phyloP scores from a whole-genome alignment of 2,888 invertebrate genomes.

The Campoplex capitator region DNA sequence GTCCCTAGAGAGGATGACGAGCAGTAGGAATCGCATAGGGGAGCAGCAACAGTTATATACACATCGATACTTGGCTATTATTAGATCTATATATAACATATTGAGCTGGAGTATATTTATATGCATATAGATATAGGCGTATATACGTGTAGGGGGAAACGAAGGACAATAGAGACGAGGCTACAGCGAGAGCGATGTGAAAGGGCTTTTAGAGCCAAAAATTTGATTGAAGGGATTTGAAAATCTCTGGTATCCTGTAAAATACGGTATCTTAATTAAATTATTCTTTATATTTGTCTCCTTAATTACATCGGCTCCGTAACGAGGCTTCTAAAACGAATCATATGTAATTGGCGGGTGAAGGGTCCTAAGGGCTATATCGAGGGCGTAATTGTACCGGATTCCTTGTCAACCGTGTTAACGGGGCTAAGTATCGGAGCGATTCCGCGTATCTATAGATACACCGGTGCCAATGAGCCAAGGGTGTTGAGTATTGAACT shows the following conservation, averaged over 20 bases:
- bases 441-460: background rate
- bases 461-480: background rate
- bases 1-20: conserved; percentile 30
- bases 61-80: conserved; percentile 46
- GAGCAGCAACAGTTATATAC: conserved; percentile 21
- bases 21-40: conserved; percentile 31
- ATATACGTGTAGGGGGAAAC: background rate
- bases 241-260: background rate
- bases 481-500: background rate
- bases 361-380: conserved; percentile 71
- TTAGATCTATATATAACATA: conserved; percentile 42
- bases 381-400: conserved; percentile 77
- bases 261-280: background rate
- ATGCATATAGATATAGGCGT: conserved; percentile 12
- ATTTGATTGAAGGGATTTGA: background rate
- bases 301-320: background rate
- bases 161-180: background rate
- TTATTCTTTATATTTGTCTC: background rate
- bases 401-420: conserved; percentile 78
- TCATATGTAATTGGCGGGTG: conserved; percentile 76
- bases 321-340: conserved; percentile 64
- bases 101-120: conserved; percentile 10
- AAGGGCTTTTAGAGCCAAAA: conserved; percentile 1
- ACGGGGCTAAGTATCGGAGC: conserved; percentile 75
- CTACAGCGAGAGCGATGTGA: background rate